Evolutionary conservation across 2,797 vertebrate species (phyloP).

Genomic region (Varecia variegata): DNA sequence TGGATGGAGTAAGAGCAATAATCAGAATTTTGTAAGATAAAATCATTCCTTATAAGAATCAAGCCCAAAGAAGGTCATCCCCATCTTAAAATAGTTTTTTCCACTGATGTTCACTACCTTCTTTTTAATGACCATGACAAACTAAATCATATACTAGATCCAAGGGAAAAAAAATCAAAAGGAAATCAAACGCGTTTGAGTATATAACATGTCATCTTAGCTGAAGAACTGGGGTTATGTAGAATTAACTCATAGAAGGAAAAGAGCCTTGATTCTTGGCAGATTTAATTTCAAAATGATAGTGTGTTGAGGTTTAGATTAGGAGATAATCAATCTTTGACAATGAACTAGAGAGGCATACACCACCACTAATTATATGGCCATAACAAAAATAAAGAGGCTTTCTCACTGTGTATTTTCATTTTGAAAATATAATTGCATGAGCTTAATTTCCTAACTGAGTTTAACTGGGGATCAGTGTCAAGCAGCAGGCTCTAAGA

Average conservation of each 20-base stretch:
- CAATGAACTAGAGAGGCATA: background rate
- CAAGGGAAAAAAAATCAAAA: background rate
- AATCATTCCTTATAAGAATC: slow-evolving; percentile 5
- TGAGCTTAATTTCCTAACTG: slow-evolving; percentile 42
- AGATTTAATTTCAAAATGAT: slow-evolving; percentile 16
- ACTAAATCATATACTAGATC: background rate
- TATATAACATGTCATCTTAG: background rate
- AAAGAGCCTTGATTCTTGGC: background rate
- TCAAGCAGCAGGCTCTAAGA: background rate
- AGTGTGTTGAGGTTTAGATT: slow-evolving; percentile 8
- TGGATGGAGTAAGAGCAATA: background rate
- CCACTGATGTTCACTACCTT: background rate
- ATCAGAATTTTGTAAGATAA: background rate
- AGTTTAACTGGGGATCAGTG: background rate
- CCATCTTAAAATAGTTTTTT: background rate
- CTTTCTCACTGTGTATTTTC: slow-evolving; percentile 25
- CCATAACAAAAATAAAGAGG: background rate
- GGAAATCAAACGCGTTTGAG: slow-evolving; percentile 13
- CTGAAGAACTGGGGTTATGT: background rate
- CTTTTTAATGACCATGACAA: background rate
- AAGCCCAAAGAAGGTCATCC: background rate
- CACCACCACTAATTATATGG: background rate
- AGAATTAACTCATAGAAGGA: background rate
- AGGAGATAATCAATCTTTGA: slow-evolving; percentile 3
- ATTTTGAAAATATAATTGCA: slow-evolving; percentile 54